These are phyloP conservation scores for Ramphastos sulfuratus DNA, from an alignment of 2,113 vertebrate species.

Conservation along the genomic window DNA sequence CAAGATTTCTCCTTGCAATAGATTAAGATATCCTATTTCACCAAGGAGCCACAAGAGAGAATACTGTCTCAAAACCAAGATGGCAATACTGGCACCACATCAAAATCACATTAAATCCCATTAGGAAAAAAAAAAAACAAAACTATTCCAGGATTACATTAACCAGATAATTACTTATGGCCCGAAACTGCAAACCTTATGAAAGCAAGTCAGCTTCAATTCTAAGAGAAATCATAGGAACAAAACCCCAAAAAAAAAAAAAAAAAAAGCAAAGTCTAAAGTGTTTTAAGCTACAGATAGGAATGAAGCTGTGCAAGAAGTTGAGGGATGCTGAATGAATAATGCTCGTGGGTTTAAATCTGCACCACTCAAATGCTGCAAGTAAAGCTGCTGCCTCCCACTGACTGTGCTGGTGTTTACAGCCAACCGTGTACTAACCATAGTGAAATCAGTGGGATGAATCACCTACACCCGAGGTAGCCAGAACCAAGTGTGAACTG, in stretches of 20 bases:
- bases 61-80: neutral
- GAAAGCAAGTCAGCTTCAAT: neutral
- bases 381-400: neutral
- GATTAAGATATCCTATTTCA: neutral
- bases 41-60: neutral
- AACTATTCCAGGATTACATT: neutral
- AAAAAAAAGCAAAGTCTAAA: neutral
- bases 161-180: neutral
- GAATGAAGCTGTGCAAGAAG: neutral
- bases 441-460: neutral
- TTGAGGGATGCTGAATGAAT: neutral
- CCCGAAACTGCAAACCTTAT: neutral
- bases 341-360: neutral
- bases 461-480: no score
- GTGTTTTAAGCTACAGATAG: neutral
- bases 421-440: neutral
- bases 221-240: neutral
- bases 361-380: neutral
- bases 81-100: neutral
- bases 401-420: rapidly evolving
- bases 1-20: neutral
- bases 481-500: no score
- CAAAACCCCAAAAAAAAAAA: neutral
- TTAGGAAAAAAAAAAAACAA: neutral
- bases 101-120: neutral